These are phyloP conservation scores for Scalopus aquaticus DNA, from an alignment of 2,113 vertebrate genomes.

Conservation along the genomic window DNA sequence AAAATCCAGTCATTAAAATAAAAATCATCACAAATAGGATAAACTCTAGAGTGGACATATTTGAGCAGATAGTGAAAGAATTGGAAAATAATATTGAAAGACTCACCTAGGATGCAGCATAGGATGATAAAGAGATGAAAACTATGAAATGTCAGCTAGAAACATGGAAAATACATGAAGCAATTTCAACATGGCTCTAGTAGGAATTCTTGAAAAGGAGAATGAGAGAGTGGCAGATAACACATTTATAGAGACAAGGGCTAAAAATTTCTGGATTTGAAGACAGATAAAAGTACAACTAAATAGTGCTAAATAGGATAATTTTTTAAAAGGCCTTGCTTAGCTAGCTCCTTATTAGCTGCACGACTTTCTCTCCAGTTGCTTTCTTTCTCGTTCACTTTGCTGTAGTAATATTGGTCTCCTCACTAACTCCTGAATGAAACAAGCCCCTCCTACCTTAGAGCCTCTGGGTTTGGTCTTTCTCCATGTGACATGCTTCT, in stretches of 20 bases:
- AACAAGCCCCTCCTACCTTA: neutral
- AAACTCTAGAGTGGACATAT: neutral
- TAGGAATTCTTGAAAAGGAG: neutral
- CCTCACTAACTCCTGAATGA: neutral
- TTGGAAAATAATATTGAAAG: neutral
- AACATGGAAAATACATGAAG: neutral
- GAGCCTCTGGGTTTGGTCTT: neutral
- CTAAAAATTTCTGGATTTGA: neutral
- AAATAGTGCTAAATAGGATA: neutral
- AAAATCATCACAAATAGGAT: neutral
- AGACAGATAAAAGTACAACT: neutral
- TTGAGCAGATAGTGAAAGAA: neutral
- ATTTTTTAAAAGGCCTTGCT: neutral
- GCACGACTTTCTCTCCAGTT: neutral
- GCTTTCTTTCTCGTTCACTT: neutral
- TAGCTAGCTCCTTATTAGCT: neutral
- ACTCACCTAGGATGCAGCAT: neutral
- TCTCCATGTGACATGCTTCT: neutral
- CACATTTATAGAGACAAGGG: neutral
- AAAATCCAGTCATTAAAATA: neutral
- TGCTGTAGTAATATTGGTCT: neutral
- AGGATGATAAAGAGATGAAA: conserved; percentile 12
- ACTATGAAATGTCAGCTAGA: neutral
- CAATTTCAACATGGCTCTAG: neutral
- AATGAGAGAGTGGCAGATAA: neutral